Evolutionary conservation across 2,888 invertebrate genomes (phyloP).

Genomic region (Deilephila elpenor): DNA sequence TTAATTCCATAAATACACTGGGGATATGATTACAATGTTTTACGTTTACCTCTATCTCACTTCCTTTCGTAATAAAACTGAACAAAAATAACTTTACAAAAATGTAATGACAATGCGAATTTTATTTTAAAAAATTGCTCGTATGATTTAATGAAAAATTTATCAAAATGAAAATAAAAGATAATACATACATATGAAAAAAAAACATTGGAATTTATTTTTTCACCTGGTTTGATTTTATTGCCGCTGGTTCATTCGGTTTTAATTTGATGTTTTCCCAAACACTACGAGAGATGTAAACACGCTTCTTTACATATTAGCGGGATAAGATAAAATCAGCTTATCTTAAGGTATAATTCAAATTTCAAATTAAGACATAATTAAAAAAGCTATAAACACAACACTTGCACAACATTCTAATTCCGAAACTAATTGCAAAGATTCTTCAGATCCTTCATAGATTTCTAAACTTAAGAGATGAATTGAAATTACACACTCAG

Average conservation of each 20-base stretch:
- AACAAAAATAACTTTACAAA: too few relatives aligned
- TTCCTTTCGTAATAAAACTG: too few relatives aligned
- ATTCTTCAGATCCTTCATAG: too few relatives aligned
- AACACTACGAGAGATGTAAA: constrained; percentile 1
- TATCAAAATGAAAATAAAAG: background rate
- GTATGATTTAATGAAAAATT: too few relatives aligned
- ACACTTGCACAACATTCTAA: background rate
- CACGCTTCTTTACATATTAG: constrained; percentile 5
- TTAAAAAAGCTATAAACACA: background rate
- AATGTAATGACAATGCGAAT: too few relatives aligned
- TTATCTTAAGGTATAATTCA: background rate
- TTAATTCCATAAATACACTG: too few relatives aligned
- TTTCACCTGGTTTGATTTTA: background rate
- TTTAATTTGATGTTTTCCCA: constrained; percentile 8
- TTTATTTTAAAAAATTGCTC: too few relatives aligned
- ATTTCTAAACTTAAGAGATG: too few relatives aligned
- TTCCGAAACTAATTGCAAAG: too few relatives aligned
- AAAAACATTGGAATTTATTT: background rate
- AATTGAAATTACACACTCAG: too few relatives aligned
- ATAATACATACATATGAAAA: background rate
- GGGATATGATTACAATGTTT: too few relatives aligned
- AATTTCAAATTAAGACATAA: background rate
- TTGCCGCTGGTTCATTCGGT: background rate
- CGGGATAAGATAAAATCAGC: background rate
- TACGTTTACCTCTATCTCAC: too few relatives aligned